phyloP scores from a whole-genome alignment of 2,888 invertebrate genomes.

The Agrochola lychnidis region DNA sequence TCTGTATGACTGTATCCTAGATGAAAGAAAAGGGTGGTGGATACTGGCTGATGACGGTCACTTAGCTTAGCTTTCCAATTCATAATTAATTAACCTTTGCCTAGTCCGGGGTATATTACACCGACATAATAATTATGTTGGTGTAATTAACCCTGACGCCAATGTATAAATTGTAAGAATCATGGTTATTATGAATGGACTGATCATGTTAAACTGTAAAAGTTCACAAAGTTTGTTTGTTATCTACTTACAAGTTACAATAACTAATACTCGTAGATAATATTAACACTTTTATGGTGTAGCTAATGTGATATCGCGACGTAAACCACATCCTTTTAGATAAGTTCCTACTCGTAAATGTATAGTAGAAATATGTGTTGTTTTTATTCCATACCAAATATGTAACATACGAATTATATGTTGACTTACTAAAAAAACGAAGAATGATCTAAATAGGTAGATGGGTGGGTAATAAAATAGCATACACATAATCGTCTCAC shows the following conservation, averaged over 20 bases:
- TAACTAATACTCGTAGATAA: conserved; percentile 21
- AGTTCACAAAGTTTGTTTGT: conserved; percentile 11
- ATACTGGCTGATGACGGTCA: too few relatives aligned
- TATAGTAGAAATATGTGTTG: conserved; percentile 19
- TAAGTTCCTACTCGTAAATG: conserved; percentile 54
- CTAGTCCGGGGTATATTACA: background rate
- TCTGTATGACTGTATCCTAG: background rate
- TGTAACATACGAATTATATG: background rate
- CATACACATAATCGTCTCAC: background rate
- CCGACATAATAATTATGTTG: background rate
- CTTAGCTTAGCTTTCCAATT: background rate
- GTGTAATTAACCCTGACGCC: background rate
- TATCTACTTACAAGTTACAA: conserved; percentile 23
- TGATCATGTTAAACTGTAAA: background rate
- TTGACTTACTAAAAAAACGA: background rate
- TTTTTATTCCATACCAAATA: conserved; percentile 11
- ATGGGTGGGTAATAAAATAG: background rate
- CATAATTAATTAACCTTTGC: background rate
- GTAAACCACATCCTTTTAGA: conserved; percentile 71
- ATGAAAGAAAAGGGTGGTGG: background rate
- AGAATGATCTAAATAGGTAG: background rate
- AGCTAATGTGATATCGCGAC: conserved; percentile 55
- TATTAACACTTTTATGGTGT: conserved; percentile 35
- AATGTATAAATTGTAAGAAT: background rate
- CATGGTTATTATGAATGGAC: background rate